Conservation (phyloP, 1,140 invertebrate species). For the Drosophila bocki region DNA sequence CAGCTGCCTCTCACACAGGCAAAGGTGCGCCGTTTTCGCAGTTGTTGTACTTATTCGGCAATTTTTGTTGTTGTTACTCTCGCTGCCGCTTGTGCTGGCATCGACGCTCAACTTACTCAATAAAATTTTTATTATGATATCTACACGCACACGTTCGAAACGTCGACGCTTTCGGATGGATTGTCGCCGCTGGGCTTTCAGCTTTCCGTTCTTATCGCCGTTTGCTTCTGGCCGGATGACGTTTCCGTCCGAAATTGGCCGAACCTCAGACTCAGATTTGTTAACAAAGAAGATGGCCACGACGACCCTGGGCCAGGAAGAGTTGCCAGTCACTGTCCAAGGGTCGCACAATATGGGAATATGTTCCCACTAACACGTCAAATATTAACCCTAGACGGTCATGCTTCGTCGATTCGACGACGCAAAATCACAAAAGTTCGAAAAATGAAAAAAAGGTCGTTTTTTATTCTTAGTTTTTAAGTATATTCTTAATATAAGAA, state of each 20-base stretch:
- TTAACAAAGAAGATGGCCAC: conserved; percentile 26
- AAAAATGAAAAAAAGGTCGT: too few species aligned
- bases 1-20: conserved; percentile 43
- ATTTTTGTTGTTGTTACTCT: conserved; percentile 45
- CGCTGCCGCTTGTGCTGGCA: conserved; percentile 11
- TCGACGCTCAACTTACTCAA: conserved; percentile 80
- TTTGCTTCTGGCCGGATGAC: conserved; percentile 17
- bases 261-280: conserved; percentile 24
- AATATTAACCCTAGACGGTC: too few species aligned
- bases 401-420: too few species aligned
- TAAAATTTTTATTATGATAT: conserved; percentile 85
- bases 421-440: too few species aligned
- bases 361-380: background rate
- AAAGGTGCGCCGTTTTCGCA: conserved; percentile 37
- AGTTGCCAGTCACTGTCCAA: conserved; percentile 32
- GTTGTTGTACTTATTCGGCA: conserved; percentile 59
- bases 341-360: background rate
- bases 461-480: too few species aligned
- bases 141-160: conserved; percentile 60
- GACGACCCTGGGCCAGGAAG: conserved; percentile 2
- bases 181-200: conserved; percentile 22
- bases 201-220: conserved; percentile 52
- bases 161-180: conserved; percentile 24
- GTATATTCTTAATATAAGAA: too few species aligned
- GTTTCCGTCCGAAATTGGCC: conserved; percentile 6